These are phyloP conservation scores for Malthinus seriepunctatus DNA, from an alignment of 2,888 invertebrate genomes.

Conservation along the genomic window DNA sequence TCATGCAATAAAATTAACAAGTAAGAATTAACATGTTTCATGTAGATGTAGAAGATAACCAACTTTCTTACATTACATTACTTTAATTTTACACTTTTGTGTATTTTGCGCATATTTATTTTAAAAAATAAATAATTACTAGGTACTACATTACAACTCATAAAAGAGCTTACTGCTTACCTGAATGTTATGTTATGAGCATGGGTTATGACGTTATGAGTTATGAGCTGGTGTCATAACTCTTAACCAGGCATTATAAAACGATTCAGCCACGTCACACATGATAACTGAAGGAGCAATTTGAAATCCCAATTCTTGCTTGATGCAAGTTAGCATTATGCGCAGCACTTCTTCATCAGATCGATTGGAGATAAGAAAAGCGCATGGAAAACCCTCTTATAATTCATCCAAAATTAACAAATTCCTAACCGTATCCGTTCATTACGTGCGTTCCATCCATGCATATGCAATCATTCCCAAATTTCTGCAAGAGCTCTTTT, in stretches of 20 bases:
- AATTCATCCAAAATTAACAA: slow-evolving; percentile 34
- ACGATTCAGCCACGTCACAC: slow-evolving; percentile 25
- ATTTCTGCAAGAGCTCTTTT: slow-evolving; percentile 29
- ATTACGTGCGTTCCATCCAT: slow-evolving; percentile 33
- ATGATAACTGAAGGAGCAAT: slow-evolving; percentile 23
- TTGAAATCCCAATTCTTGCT: slow-evolving; percentile 3
- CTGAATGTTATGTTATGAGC: too few species aligned
- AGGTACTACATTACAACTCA: too few species aligned
- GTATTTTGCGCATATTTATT: too few species aligned
- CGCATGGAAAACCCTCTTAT: slow-evolving; percentile 33
- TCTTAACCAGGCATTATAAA: slow-evolving; percentile 26
- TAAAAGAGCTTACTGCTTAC: too few species aligned
- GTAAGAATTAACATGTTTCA: too few species aligned
- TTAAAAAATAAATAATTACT: too few species aligned
- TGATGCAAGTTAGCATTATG: slow-evolving; percentile 27
- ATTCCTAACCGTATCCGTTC: slow-evolving; percentile 33
- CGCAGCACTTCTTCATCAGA: slow-evolving; percentile 22
- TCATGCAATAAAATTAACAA: too few species aligned
- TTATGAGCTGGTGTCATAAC: too few species aligned
- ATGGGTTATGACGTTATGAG: too few species aligned
- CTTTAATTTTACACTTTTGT: too few species aligned
- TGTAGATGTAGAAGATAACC: too few species aligned
- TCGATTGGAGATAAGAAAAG: slow-evolving; percentile 34
- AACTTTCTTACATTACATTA: too few species aligned
- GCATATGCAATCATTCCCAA: slow-evolving; percentile 31